Evolutionary conservation across 2,888 invertebrate species (phyloP), one percentile per base, ranked within the genome.

Genomic region (Graphium colonna): DNA sequence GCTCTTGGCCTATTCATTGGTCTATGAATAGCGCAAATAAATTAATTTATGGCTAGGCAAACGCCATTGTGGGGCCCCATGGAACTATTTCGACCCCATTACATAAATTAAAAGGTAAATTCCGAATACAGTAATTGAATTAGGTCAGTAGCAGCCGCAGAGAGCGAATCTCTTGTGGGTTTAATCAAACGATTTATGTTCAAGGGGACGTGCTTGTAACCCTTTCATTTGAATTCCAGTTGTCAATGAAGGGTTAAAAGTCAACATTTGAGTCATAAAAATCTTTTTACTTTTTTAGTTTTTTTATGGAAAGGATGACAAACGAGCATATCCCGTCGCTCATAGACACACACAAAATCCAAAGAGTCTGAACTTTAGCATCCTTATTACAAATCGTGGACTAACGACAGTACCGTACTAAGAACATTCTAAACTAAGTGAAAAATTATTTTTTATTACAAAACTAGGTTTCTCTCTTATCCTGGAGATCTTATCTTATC

Each of bases 31-130:
- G 21, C 57, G 68, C 67, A 70, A 69, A 74, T 72, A 78, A 75
- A 73, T 70, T 68, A 72, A 81, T 77, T 79, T 78, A 83, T 59
- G 68, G 67, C 62, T 73, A 68, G 71, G 79, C 73, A 77, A n/a
- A 77, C 61, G 75, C 79, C 76, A 68, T 69, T 73, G 71, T 64
- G 63, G 61, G 68, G 67, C 68, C 65, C 68, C 64, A 56, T 59
- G 51, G 54, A 52, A 60, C 71, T 78, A 79, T 78, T 75, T 75
- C 75, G 57, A 60, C 44, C 50, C 46, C 49, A 56, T 60, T 52
- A 61, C 51, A 65, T 69, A 67, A 70, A 63, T 68, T 70, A 68
- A 73, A 42, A 33, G 49, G 39, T 46, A 12, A n/a, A 40, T 48
- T 60, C 59, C 40, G 38, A 41, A 56, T 54, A 26, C 44, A 54